Base-by-base conservation (phyloP, 2,888 invertebrate genomes). In the Hoplodrina ambigua region DNA sequence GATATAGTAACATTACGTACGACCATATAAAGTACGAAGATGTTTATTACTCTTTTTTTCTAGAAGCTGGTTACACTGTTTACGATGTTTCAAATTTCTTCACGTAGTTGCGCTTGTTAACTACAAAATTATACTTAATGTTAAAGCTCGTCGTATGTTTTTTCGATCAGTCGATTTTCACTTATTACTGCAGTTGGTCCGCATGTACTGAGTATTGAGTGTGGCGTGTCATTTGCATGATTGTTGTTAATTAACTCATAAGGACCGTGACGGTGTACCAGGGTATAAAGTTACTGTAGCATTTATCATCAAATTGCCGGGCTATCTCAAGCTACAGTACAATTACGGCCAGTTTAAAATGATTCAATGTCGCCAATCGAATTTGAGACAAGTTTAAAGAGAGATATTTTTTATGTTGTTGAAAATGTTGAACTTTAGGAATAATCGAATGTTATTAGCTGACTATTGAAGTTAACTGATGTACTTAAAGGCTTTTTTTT, bases 171-270 rank as follows among this genome's bases (percentile, higher is more conserved):
- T 74, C 59, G 70, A 72, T 83, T 86, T 84, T 82, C 82, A 76
- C 80, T 83, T 85, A 80, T 81, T 81, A 81, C 75, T 65, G 68
- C 63, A 70, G 77, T 64, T 60, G 57, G 75, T 61, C 55, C 55
- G 66, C 33, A 61, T 81, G 78, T 78, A 76, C 82, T 80, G 78
- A 85, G 84, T 82, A 78, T 79, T 72, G 74, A 77, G 75, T 81
- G 72, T 80, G 68, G 79, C 82, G 80, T 86, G 85, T 88, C 88
- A 92, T 93, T 93, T 93, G 87, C 90, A 91, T 93, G 91, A 94
- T 93, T 91, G 90, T 89, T 82, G 85, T 85, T 90, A 89, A 93
- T 94, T 93, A 93, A 90, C 88, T 85, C 69, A 81, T 87, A 89
- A 88, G 80, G 75, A 90, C 92, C 93, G 93, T 93, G 92, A 93